Conservation (phyloP, 2,797 vertebrate genomes). For the Chaenodraco wilsoni region DNA sequence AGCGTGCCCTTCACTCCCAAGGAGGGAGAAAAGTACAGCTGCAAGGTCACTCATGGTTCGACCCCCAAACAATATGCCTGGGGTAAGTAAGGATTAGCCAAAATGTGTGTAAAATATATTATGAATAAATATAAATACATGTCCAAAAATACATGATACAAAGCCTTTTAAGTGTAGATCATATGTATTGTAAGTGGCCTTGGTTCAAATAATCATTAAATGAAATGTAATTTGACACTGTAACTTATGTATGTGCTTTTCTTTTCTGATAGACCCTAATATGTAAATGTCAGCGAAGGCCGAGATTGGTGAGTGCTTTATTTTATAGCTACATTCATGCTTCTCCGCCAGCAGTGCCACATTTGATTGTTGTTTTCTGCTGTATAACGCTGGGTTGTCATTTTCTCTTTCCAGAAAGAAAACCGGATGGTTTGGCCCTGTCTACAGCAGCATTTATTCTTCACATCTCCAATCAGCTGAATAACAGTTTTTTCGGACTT, state of each 20-base stretch:
- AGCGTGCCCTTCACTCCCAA: slow-evolving; percentile 55
- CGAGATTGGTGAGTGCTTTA: not conserved
- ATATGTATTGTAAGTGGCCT: no score
- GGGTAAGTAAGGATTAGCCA: slow-evolving; percentile 78
- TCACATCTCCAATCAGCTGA: slow-evolving; percentile 11
- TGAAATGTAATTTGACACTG: no score
- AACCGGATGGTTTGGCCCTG: not conserved
- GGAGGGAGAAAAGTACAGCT: rapidly evolving
- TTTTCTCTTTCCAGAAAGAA: not conserved
- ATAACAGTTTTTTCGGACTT: rapidly evolving
- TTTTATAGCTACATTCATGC: not conserved
- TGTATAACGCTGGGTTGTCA: not conserved
- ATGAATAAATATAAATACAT: not conserved
- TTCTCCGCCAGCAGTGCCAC: not conserved
- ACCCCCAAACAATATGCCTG: rapidly evolving
- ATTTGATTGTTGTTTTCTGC: not conserved
- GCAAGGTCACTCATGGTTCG: slow-evolving; percentile 71
- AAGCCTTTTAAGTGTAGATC: not conserved
- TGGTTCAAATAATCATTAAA: no score
- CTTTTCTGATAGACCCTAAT: slow-evolving; percentile 63
- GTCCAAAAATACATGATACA: not conserved
- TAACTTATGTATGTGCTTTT: not conserved
- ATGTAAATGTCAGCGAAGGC: slow-evolving; percentile 56
- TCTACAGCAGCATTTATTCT: not conserved
- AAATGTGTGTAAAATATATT: not conserved